Conservation (phyloP, 2,113 vertebrate genomes). For the Ahaetulla prasina region DNA sequence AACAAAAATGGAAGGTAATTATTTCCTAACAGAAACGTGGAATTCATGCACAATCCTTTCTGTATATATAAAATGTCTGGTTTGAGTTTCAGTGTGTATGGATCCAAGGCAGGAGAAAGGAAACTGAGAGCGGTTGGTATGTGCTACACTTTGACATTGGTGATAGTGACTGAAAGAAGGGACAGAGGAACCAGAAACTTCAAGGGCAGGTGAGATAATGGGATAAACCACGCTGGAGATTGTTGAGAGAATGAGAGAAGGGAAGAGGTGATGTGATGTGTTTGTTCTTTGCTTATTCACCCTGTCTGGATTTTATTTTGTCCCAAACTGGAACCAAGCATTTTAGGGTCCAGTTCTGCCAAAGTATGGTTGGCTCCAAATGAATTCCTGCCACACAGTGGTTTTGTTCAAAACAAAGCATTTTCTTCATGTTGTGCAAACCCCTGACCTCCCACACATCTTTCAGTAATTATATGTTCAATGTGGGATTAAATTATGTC, state of each 20-base stretch:
- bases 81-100: not conserved
- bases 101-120: not conserved
- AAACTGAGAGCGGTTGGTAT: not conserved
- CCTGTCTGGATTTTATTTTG: not conserved
- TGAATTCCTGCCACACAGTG: not conserved
- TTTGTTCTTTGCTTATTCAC: not conserved
- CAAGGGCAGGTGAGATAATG: not conserved
- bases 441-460: not conserved
- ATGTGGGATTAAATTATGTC: not conserved
- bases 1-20: not conserved
- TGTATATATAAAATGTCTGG: not conserved
- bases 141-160: not conserved
- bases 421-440: not conserved
- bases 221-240: not conserved
- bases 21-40: not conserved
- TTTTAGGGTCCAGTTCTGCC: not conserved
- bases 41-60: not conserved
- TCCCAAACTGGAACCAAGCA: not conserved
- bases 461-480: not conserved
- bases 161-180: not conserved
- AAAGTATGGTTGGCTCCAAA: not conserved
- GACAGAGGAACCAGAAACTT: not conserved
- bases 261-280: not conserved
- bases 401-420: not conserved
- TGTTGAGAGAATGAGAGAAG: not conserved